Conservation (phyloP, 2,888 invertebrate genomes). For the Drosophila greeni region DNA sequence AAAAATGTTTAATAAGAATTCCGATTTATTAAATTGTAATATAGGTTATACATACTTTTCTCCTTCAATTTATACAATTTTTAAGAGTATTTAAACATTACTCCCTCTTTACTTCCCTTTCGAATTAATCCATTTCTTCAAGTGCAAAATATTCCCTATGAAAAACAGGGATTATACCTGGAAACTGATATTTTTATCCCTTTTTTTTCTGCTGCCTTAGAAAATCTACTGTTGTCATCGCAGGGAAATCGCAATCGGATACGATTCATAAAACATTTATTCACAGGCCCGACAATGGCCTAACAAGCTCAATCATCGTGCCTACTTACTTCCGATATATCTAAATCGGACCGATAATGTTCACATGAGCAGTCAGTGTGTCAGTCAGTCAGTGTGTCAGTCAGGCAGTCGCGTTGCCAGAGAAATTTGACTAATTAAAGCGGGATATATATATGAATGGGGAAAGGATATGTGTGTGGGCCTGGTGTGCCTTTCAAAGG, state of each 20-base stretch:
- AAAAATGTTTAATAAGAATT: no score
- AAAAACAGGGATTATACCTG: background rate
- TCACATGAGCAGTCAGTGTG: constrained; percentile 18
- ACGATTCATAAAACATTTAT: constrained; percentile 39
- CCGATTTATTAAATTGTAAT: no score
- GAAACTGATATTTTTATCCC: background rate
- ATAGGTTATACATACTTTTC: no score
- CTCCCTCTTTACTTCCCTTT: no score
- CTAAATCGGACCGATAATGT: constrained; percentile 37
- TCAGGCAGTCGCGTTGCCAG: constrained; percentile 28
- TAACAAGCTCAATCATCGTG: constrained; percentile 43
- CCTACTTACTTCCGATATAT: constrained; percentile 36
- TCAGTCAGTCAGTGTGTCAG: background rate
- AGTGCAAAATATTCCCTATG: background rate
- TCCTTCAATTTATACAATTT: no score
- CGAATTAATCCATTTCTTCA: background rate
- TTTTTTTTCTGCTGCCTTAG: background rate
- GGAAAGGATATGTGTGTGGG: constrained; percentile 5
- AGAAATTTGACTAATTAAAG: constrained; percentile 43
- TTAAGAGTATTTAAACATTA: no score
- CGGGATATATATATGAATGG: constrained; percentile 28
- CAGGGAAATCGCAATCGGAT: constrained; percentile 38
- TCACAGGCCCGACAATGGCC: constrained; percentile 24
- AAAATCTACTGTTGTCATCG: constrained; percentile 4
- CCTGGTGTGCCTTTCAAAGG: constrained; percentile 37